phyloP scores from a whole-genome alignment of 2,888 invertebrate genomes.

The Temnothorax unifasciatus region DNA sequence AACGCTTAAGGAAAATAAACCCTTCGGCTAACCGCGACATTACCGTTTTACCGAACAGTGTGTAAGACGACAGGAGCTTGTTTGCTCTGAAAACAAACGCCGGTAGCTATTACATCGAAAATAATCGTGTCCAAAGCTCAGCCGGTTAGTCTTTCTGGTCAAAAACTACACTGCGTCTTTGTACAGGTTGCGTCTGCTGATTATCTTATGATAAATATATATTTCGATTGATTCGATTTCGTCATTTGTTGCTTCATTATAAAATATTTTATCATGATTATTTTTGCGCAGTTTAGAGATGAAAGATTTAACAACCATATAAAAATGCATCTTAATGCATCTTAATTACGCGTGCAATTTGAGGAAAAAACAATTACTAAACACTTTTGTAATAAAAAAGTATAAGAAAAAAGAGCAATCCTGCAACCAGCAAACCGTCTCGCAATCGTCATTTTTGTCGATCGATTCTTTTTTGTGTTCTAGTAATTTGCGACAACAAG shows the following conservation, averaged over 20 bases:
- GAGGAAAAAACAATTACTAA: neutral
- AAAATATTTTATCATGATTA: neutral
- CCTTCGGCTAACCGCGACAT: constrained; percentile 23
- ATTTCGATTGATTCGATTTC: neutral
- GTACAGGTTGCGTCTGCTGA: neutral
- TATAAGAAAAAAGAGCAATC: neutral
- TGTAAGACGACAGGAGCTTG: constrained; percentile 36
- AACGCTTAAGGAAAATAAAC: constrained; percentile 55
- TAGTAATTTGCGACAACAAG: neutral
- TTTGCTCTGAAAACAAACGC: constrained; percentile 52
- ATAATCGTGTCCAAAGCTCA: constrained; percentile 22
- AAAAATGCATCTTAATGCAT: too few species aligned
- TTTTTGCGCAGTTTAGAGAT: neutral
- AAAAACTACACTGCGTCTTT: constrained; percentile 4
- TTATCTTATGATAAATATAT: neutral
- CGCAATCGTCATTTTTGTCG: neutral
- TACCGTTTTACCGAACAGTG: constrained; percentile 18
- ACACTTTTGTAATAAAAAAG: neutral
- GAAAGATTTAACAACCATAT: neutral
- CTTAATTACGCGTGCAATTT: neutral
- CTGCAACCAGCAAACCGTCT: neutral
- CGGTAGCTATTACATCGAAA: constrained; percentile 39
- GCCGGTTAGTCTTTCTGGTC: neutral
- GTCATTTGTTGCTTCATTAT: too few species aligned
- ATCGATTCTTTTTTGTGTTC: neutral